Conservation (phyloP, 2,888 invertebrate genomes). For the Meandrusa payeni region DNA sequence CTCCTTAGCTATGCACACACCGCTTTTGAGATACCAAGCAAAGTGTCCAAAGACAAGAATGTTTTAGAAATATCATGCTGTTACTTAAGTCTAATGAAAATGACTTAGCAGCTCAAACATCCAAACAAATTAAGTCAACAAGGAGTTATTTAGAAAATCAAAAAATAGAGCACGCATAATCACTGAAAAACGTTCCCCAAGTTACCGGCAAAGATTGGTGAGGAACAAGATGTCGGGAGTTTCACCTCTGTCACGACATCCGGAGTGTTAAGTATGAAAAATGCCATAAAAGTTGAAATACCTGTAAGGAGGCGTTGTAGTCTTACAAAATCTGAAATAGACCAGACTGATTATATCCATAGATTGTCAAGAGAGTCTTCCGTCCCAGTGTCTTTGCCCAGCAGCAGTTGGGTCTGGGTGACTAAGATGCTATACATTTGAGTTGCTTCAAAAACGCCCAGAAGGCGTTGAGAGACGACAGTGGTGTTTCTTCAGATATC, state of each 20-base stretch:
- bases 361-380: slow-evolving; percentile 65
- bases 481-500: slow-evolving; percentile 44
- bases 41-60: slow-evolving; percentile 76
- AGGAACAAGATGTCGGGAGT: slow-evolving; percentile 79
- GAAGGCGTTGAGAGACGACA: slow-evolving; percentile 55
- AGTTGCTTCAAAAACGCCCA: slow-evolving; percentile 65
- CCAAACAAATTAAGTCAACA: slow-evolving; percentile 74
- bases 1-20: too few relatives aligned
- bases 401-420: slow-evolving; percentile 51
- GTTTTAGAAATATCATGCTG: slow-evolving; percentile 83
- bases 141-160: slow-evolving; percentile 82
- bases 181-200: slow-evolving; percentile 80
- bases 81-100: slow-evolving; percentile 78
- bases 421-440: slow-evolving; percentile 47
- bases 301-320: slow-evolving; percentile 74
- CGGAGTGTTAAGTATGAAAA: slow-evolving; percentile 83
- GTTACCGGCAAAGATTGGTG: slow-evolving; percentile 63
- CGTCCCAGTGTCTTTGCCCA: slow-evolving; percentile 65
- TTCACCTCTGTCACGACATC: slow-evolving; percentile 88
- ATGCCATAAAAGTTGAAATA: slow-evolving; percentile 47
- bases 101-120: slow-evolving; percentile 68
- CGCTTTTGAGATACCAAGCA: slow-evolving; percentile 52
- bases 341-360: slow-evolving; percentile 82
- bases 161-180: slow-evolving; percentile 81
- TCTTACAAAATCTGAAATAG: slow-evolving; percentile 86